Evolutionary conservation across 2,797 vertebrate genomes (phyloP).

Genomic region (Lates japonicus): DNA sequence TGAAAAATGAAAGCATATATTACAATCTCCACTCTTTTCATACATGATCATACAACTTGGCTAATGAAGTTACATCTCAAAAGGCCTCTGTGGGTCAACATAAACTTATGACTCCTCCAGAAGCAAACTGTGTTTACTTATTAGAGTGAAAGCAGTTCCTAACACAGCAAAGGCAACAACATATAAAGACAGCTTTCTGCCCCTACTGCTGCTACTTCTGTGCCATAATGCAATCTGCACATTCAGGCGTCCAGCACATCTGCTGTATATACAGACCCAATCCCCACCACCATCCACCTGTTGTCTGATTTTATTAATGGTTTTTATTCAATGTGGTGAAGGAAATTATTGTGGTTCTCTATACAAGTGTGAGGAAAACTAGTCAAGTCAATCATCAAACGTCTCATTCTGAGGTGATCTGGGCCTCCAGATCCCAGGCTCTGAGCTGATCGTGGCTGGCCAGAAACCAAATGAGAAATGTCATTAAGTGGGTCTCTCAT

Average conservation of each 20-base stretch:
- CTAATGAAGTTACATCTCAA: slow-evolving; percentile 46
- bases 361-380: slow-evolving; percentile 42
- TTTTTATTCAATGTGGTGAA: slow-evolving; percentile 64
- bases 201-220: slow-evolving; percentile 5
- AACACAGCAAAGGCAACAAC: neutral
- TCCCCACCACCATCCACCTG: slow-evolving; percentile 38
- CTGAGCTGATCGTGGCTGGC: slow-evolving; percentile 52
- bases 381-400: slow-evolving; percentile 65
- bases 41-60: slow-evolving; percentile 33
- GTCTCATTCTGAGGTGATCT: slow-evolving; percentile 64
- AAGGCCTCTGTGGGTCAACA: slow-evolving; percentile 21
- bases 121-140: slow-evolving; percentile 11
- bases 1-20: slow-evolving; percentile 67
- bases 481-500: slow-evolving; percentile 78
- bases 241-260: slow-evolving; percentile 2
- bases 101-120: slow-evolving; percentile 23
- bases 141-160: neutral
- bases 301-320: slow-evolving; percentile 65
- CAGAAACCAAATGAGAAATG: slow-evolving; percentile 78
- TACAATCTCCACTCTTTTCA: slow-evolving; percentile 41
- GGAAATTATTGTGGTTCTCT: slow-evolving; percentile 64
- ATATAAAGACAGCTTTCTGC: neutral
- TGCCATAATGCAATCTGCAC: slow-evolving; percentile 27
- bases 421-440: slow-evolving; percentile 66
- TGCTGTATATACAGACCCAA: too few relatives aligned